phyloP scores from a whole-genome alignment of 2,797 vertebrate species.

The Galagoides demidoff region DNA sequence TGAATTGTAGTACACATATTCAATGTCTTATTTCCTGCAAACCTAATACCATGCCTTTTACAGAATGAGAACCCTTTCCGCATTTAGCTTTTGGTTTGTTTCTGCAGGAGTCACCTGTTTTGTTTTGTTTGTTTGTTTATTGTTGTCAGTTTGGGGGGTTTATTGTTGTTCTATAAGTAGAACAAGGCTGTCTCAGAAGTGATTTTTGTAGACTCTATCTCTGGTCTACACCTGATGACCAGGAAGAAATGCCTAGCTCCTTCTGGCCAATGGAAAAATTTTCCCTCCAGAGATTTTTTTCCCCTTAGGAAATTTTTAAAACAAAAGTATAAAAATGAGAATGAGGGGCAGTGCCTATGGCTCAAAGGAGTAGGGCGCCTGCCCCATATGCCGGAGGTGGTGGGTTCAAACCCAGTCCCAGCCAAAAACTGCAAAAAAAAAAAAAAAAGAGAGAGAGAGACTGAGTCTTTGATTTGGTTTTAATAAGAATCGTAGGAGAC shows the following conservation, averaged over 20 bases:
- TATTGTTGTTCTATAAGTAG: not conserved
- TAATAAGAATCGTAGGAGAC: not conserved
- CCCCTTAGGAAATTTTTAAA: not conserved
- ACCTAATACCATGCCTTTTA: not conserved
- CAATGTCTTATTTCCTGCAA: not conserved
- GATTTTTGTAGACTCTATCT: not conserved
- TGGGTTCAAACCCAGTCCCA: too few relatives aligned
- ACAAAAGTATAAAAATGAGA: not conserved
- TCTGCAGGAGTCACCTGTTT: not conserved
- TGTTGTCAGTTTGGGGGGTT: too few relatives aligned
- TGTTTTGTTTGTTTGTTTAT: not conserved
- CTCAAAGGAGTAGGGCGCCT: too few relatives aligned
- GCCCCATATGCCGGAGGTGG: too few relatives aligned
- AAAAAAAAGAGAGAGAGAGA: not conserved
- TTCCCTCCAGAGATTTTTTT: not conserved
- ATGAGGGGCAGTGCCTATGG: too few relatives aligned
- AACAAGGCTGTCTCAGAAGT: not conserved
- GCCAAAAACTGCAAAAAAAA: too few relatives aligned
- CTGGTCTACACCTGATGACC: not conserved
- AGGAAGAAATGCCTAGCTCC: not conserved
- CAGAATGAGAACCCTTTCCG: not conserved
- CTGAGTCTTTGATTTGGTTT: not conserved
- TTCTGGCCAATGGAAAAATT: not conserved
- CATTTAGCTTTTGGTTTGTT: not conserved
- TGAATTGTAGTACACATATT: not conserved